Evolutionary conservation across 2,113 vertebrate species (phyloP).

Genomic region (Ceyx margarethae): DNA sequence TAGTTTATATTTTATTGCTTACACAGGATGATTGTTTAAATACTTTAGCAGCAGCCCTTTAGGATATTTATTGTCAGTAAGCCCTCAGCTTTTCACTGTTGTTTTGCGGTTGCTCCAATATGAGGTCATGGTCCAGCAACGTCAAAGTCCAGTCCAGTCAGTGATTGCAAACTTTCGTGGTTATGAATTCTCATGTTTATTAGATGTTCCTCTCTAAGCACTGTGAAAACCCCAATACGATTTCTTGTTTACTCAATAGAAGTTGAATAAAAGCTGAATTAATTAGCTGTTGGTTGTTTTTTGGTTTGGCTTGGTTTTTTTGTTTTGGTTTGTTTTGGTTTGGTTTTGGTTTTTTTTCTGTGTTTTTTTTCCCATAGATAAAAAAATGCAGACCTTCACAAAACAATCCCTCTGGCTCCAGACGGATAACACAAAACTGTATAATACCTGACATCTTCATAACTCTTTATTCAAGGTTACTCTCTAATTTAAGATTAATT

Average conservation of each 20-base stretch:
- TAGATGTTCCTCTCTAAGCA: neutral
- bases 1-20: neutral
- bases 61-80: accelerated
- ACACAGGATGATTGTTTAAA: neutral
- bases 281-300: neutral
- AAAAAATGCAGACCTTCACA: neutral
- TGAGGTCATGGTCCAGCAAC: neutral
- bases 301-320: neutral
- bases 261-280: neutral
- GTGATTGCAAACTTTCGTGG: neutral
- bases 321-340: neutral
- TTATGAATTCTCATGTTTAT: neutral
- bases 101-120: neutral
- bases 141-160: neutral
- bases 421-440: neutral
- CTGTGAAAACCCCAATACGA: accelerated
- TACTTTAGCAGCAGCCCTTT: neutral
- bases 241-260: neutral
- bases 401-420: neutral
- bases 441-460: neutral
- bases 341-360: neutral
- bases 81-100: neutral
- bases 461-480: neutral
- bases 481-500: neutral
- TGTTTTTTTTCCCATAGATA: neutral